Base-by-base conservation (phyloP, 64 coral and sea anemone genomes). In the Pocillopora verrucosa region DNA sequence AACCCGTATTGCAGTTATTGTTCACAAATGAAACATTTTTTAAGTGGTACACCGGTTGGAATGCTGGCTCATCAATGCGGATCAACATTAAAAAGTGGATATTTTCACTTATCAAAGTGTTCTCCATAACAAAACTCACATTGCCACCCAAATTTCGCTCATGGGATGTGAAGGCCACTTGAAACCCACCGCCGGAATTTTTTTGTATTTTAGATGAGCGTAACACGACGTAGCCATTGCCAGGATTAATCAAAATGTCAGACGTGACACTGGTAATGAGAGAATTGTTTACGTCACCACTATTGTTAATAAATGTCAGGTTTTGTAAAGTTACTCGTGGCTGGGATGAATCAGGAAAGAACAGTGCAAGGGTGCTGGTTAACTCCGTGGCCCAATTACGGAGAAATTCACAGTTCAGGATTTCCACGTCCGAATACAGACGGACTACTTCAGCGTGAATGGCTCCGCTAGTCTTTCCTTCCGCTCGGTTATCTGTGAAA, bases 51-150 rank as follows among this genome's bases (percentile, higher is more conserved):
- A 9, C 64, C 14, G 61, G 14, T 65, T 65, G 60, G 35, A 65
- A 35, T 20, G 5, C 62, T 70, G 4, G 61, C 61, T 65, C 17
- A 22, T 4, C 5, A 37, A 19, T 69, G n/a, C n/a, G 0, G 36
- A 34, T 65, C 36, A 0, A 51, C 60, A 83, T 2, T 1, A 0
- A 67, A 68, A 83, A 83, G 80, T 68, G 17, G 16, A 37, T 51
- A 35, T 83, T 83, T 15, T 83, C 80, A 25, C 34, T 69, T 38
- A 83, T 41, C 11, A 69, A 15, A 67, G 80, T 41, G 26, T 83
- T 57, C 35, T 83, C 80, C 60, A 83, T 17, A 34, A 34, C 9
- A 16, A 65, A 65, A 65, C 62, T 65, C 15, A 20, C 15, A 16
- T 4, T 65, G 14, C 13, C 7, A 65, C 15, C 62, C 62, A 65